These are phyloP conservation scores for Seriola aureovittata DNA, from an alignment of 2,113 vertebrate species.

Conservation along the genomic window DNA sequence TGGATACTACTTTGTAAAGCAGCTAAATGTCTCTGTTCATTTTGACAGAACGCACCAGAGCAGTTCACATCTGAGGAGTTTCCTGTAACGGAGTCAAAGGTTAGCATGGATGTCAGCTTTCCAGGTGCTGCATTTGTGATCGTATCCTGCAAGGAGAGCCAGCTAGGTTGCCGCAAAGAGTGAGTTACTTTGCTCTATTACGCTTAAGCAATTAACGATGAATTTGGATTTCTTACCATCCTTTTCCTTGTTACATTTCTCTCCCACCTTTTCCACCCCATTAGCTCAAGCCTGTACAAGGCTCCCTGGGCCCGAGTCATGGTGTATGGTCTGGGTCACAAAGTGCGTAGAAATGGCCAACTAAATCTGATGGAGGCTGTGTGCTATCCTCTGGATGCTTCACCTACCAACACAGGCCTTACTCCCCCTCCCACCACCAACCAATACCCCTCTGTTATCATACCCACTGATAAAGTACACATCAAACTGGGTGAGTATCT, in stretches of 20 bases:
- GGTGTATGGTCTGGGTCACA: constrained; percentile 95
- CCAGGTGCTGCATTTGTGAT: constrained; percentile 96
- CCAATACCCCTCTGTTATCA: constrained; percentile 95
- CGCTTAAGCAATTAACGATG: background rate
- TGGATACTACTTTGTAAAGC: background rate
- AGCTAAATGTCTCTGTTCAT: background rate
- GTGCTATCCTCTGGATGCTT: constrained; percentile 96
- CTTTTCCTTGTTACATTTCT: background rate
- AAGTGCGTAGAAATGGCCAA: constrained; percentile 95
- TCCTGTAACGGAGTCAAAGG: constrained; percentile 94
- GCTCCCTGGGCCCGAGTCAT: constrained; percentile 96
- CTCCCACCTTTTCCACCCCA: background rate
- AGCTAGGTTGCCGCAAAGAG: constrained; percentile 97
- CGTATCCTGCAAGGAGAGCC: constrained; percentile 96
- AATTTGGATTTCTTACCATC: background rate
- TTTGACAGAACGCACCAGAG: constrained; percentile 91
- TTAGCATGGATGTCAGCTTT: constrained; percentile 98
- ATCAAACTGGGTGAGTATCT: constrained; percentile 91
- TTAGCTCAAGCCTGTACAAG: constrained; percentile 96
- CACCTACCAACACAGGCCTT: constrained; percentile 96
- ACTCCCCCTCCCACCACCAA: constrained; percentile 96
- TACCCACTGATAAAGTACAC: constrained; percentile 95
- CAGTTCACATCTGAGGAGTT: constrained; percentile 98
- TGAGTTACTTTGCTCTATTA: constrained; percentile 77
- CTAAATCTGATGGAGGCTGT: constrained; percentile 95